Evolutionary conservation across 1,140 invertebrate genomes (phyloP).

Genomic region (Dermatophagoides farinae): DNA sequence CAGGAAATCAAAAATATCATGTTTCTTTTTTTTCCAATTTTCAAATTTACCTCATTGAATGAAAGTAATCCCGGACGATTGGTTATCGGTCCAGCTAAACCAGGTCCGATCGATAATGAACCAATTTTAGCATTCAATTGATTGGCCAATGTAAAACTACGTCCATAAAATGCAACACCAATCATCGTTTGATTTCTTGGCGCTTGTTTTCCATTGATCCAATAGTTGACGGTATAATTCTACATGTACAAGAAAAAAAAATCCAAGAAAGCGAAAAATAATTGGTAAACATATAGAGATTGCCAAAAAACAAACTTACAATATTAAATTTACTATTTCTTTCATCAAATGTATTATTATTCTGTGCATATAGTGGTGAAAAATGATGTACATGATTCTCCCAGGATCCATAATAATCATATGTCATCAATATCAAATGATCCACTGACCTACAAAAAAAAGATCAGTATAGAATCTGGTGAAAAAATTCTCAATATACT

Average conservation of each 20-base stretch:
- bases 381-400: conserved; percentile 4
- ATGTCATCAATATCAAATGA: conserved; percentile 6
- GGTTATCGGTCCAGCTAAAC: conserved; percentile 6
- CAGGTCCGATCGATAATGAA: neutral
- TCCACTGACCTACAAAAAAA: conserved; percentile 1
- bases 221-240: conserved; percentile 8
- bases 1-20: neutral
- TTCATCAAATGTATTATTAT: neutral
- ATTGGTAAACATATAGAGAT: neutral
- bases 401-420: conserved; percentile 8
- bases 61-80: conserved; percentile 2
- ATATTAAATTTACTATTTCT: neutral
- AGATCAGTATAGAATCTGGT: neutral
- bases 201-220: conserved; percentile 1
- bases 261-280: neutral
- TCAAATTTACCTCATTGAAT: conserved; percentile 6
- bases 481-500: neutral
- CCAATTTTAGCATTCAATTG: neutral
- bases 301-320: neutral
- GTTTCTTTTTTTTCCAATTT: no score
- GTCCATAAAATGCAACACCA: conserved; percentile 2
- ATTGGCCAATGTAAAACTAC: conserved; percentile 4
- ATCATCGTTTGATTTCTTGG: conserved; percentile 3
- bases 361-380: conserved; percentile 1
- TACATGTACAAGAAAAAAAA: neutral